Base-by-base conservation (phyloP, 2,888 invertebrate genomes). In the Xanthia togata region DNA sequence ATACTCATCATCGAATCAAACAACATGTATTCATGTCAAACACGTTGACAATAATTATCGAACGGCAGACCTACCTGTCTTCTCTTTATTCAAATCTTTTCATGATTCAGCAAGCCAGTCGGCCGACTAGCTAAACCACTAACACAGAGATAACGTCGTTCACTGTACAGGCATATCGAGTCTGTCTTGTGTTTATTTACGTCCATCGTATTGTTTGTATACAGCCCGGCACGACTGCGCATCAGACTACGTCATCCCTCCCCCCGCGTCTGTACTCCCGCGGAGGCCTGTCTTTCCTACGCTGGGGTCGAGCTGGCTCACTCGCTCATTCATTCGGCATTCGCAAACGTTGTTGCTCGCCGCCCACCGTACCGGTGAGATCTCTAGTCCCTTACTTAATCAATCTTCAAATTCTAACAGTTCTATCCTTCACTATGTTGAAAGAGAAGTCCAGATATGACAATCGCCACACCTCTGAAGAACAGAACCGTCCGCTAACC, bases 161-260 rank as follows among this genome's bases (percentile, higher is more conserved):
- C 93, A 90, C 91, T 91, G 89, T 93, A 90, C 79, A 92, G 89
- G 90, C 92, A 91, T 90, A 92, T 92, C 90, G 91, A 90, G 93
- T 93, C 93, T 91, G 91, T 93, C 94, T 94, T 93, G 94, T 96
- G 96, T 96, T 96, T 96, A 96, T 96, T 96, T 96, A 96, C 96
- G 96, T 96, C 96, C 96, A 92, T 93, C 94, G 96, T 96, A 96
- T 96, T 96, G 96, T 96, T 96, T 96, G 96, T 96, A 96, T 95
- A 96, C 96, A 96, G 95, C 94, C 96, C 96, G 96, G 96, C 95
- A 94, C 95, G 96, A 93, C 95, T 96, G 96, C 96, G 96, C 96
- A 96, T 95, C 95, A 91, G 93, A 90, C 92, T 93, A 95, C 96
- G 96, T 96, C 96, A 96, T 91, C 84, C 88, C 94, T 93, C 92